Conservation (phyloP, 2,888 invertebrate genomes). For the Xylocampa areola region DNA sequence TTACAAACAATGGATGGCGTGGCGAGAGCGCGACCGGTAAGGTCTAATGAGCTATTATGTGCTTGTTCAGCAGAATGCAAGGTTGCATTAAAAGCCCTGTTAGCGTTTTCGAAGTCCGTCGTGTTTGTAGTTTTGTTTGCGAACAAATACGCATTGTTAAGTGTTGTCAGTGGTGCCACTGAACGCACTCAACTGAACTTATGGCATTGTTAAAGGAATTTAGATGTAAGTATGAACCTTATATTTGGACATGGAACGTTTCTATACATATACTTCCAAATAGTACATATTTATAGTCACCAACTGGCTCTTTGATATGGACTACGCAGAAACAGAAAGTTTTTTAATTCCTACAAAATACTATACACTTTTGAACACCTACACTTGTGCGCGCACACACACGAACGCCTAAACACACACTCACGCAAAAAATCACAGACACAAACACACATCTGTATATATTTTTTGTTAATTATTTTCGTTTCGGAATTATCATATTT, state of each 20-base stretch:
- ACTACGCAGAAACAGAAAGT: too few species aligned
- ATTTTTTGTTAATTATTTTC: too few species aligned
- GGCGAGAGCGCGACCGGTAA: constrained; percentile 75
- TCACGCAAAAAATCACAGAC: too few species aligned
- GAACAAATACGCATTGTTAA: constrained; percentile 64
- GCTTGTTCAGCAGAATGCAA: constrained; percentile 69
- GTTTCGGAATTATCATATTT: too few species aligned
- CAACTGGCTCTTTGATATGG: too few species aligned
- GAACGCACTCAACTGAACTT: constrained; percentile 54
- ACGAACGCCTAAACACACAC: too few species aligned
- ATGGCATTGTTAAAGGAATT: constrained; percentile 57
- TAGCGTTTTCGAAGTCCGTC: constrained; percentile 63
- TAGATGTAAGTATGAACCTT: constrained; percentile 48
- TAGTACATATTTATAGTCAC: too few species aligned
- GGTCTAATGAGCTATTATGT: constrained; percentile 86
- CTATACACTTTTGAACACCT: too few species aligned
- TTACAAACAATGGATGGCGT: constrained; percentile 81
- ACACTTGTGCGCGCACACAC: too few species aligned
- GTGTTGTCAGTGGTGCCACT: constrained; percentile 50
- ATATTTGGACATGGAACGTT: constrained; percentile 29
- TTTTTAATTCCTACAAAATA: too few species aligned
- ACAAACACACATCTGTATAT: too few species aligned
- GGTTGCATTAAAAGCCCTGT: constrained; percentile 68
- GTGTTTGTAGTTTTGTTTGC: constrained; percentile 65
- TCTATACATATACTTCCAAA: constrained; percentile 25